Conservation (phyloP, 1,140 invertebrate genomes). For the Lanistes nyassanus region DNA sequence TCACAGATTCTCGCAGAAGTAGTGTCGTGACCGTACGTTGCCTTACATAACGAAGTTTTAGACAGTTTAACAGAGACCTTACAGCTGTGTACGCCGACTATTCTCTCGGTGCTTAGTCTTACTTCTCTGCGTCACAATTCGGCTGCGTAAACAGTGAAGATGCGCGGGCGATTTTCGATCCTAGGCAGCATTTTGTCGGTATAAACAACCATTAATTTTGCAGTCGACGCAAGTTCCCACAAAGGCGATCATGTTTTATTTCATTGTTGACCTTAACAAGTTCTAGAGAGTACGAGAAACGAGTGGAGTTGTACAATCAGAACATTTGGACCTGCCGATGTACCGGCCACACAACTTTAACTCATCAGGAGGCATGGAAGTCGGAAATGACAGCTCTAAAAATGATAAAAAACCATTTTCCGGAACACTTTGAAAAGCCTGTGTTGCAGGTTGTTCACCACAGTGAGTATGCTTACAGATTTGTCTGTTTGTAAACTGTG, state of each 20-base stretch:
- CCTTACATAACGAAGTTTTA: too few species aligned
- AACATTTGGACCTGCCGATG: constrained; percentile 68
- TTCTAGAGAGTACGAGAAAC: constrained; percentile 60
- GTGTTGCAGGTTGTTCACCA: constrained; percentile 66
- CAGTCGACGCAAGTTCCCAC: not conserved
- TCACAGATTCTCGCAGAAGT: too few species aligned
- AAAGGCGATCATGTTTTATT: not conserved
- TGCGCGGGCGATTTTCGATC: too few species aligned
- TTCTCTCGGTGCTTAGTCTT: not conserved
- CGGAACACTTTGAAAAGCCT: constrained; percentile 62
- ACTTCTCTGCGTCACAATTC: not conserved
- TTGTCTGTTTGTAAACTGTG: not conserved
- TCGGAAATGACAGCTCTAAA: constrained; percentile 64
- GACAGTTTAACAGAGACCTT: too few species aligned
- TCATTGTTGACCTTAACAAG: constrained; percentile 45
- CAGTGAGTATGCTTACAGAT: constrained; percentile 54
- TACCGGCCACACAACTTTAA: constrained; percentile 67
- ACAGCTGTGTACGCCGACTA: not conserved
- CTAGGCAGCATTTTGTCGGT: not conserved
- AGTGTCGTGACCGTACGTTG: too few species aligned
- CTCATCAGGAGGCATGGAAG: constrained; percentile 67
- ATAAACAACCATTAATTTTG: not conserved
- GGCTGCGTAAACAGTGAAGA: too few species aligned
- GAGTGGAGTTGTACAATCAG: constrained; percentile 58
- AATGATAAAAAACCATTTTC: constrained; percentile 60